A percentile compares a stretch with the other conserved stretches of the same genome.
Evolutionary conservation across 2,888 invertebrate genomes (phyloP).

Genomic region (Andrena minutula): DNA sequence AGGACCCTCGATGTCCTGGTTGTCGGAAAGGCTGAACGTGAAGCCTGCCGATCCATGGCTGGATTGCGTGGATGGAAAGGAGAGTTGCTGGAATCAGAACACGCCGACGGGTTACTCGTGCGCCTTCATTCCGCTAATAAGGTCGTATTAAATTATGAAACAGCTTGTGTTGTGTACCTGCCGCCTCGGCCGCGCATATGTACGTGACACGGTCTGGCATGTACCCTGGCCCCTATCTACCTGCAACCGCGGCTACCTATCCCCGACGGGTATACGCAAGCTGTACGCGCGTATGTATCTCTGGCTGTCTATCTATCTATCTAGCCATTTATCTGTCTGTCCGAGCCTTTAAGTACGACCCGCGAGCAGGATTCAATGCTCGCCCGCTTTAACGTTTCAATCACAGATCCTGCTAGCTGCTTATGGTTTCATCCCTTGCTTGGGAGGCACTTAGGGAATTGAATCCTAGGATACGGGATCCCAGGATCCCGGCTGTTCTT

Average conservation of each 20-base stretch:
- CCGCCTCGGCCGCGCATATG: neutral
- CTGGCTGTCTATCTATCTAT: conserved; percentile 41
- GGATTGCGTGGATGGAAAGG: conserved; percentile 89
- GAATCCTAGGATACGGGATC: too few relatives aligned
- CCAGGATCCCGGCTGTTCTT: too few relatives aligned
- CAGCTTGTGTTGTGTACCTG: conserved; percentile 52
- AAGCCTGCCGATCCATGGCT: conserved; percentile 87
- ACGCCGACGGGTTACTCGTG: conserved; percentile 61
- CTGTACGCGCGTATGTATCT: conserved; percentile 45
- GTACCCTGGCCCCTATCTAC: conserved; percentile 38
- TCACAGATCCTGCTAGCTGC: neutral
- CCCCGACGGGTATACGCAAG: conserved; percentile 28
- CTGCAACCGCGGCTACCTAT: conserved; percentile 27
- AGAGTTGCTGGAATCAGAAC: conserved; percentile 88
- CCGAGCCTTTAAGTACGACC: conserved; percentile 30
- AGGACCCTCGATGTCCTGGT: conserved; percentile 92
- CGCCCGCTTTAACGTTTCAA: conserved; percentile 7
- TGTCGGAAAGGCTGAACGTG: conserved; percentile 92
- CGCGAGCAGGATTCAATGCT: conserved; percentile 34
- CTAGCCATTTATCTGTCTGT: conserved; percentile 28
- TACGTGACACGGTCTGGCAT: conserved; percentile 58
- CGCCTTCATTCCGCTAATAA: conserved; percentile 70
- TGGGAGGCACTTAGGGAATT: too few relatives aligned
- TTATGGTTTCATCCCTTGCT: neutral
- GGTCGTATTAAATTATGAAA: conserved; percentile 75